phyloP scores from a whole-genome alignment of 2,113 vertebrate species.

The Siniperca knerii region DNA sequence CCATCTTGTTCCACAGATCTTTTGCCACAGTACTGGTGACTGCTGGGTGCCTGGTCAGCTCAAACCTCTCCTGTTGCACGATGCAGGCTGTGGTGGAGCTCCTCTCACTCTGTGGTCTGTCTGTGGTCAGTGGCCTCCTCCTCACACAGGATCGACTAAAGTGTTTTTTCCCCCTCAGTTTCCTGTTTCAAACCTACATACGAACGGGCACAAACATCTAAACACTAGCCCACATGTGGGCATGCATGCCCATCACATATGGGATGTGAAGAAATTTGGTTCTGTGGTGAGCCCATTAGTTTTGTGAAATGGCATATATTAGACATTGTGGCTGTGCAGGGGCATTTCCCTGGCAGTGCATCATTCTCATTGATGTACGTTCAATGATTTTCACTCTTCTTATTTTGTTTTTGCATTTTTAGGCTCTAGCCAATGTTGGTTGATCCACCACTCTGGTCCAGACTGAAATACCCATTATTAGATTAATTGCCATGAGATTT shows the following conservation, averaged over 20 bases:
- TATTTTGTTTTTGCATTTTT: neutral
- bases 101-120: conserved; percentile 51
- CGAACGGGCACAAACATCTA: conserved; percentile 50
- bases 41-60: conserved; percentile 31
- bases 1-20: conserved; percentile 18
- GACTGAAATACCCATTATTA: neutral
- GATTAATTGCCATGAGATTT: neutral
- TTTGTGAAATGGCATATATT: conserved; percentile 1
- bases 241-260: conserved; percentile 35
- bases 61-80: conserved; percentile 47
- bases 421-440: neutral
- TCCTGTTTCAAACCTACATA: conserved; percentile 48
- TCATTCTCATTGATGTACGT: neutral
- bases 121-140: conserved; percentile 66
- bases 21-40: conserved; percentile 19
- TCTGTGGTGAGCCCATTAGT: conserved; percentile 22
- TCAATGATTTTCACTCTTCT: neutral
- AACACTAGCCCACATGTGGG: conserved; percentile 33
- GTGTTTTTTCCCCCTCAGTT: conserved; percentile 34
- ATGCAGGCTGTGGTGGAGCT: conserved; percentile 42
- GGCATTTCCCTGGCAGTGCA: conserved; percentile 3
- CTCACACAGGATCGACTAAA: conserved; percentile 50
- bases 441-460: neutral
- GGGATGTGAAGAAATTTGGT: conserved; percentile 38
- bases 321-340: neutral